phyloP scores from a whole-genome alignment of 2,888 invertebrate species.

The Brachyopa scutellaris region DNA sequence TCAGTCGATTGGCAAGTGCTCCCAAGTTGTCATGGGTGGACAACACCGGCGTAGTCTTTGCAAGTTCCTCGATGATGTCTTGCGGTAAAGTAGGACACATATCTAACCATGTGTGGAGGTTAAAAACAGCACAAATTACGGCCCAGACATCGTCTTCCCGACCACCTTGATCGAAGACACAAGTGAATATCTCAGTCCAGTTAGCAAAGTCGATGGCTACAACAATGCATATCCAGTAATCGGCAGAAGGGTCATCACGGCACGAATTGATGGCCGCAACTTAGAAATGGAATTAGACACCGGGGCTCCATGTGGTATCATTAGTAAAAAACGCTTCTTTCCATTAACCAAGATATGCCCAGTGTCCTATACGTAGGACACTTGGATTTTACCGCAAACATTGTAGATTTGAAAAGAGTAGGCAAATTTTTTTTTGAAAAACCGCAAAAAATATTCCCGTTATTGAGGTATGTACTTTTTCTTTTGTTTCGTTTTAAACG shows the following conservation, averaged over 20 bases:
- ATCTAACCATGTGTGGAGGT: background rate
- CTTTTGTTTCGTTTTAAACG: background rate
- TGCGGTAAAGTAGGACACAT: constrained; percentile 24
- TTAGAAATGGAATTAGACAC: constrained; percentile 39
- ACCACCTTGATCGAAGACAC: too few species aligned
- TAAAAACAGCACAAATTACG: background rate
- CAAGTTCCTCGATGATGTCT: constrained; percentile 38
- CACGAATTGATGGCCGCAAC: background rate
- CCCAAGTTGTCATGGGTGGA: constrained; percentile 8
- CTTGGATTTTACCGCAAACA: constrained; percentile 36
- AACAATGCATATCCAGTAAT: too few species aligned
- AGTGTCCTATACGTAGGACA: too few species aligned
- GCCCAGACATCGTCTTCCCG: too few species aligned
- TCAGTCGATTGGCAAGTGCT: too few species aligned
- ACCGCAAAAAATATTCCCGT: background rate
- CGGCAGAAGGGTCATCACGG: too few species aligned
- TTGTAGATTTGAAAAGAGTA: constrained; percentile 3
- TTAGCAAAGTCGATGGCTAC: too few species aligned
- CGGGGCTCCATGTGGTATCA: constrained; percentile 33
- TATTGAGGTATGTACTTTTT: background rate
- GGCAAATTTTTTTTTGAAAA: background rate
- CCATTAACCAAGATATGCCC: constrained; percentile 1
- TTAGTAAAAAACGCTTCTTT: constrained; percentile 2
- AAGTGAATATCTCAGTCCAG: too few species aligned
- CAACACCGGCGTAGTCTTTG: constrained; percentile 15